Base-by-base conservation (phyloP, 2,113 vertebrate species). In the Osmerus mordax region DNA sequence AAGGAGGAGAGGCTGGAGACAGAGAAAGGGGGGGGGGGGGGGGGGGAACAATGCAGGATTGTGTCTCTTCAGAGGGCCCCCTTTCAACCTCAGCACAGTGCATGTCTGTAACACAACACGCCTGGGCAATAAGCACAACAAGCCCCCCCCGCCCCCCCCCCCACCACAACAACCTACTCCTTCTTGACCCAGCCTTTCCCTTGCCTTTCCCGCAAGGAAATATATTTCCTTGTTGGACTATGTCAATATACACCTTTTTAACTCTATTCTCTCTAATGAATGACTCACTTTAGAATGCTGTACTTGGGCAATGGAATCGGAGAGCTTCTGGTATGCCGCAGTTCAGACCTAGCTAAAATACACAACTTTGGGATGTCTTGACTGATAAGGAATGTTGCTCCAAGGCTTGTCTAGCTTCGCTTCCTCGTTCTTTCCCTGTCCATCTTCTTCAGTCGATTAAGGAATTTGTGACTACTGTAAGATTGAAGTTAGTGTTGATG, bases 21-120 rank as follows among this genome's bases (percentile, higher is more conserved):
- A 16, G 29, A 72, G 60, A 83, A 73, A 79, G 28, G 76, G 76
- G 68, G 51, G 21, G 19, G 73, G n/a, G 65, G 14, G 29, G 53
- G 41, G 1, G 29, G n/a, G 19, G 69, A 89, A 91, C 90, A 92
- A 92, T 89, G 88, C 63, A 74, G 84, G 87, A 91, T 91, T 93
- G 91, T 92, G 73, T 65, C 75, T 55, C 69, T 36, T 2, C 41
- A 11, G 13, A 15, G 9, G 15, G 67, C 16, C 53, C 56, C 60
- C 69, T 67, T 36, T 23, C 6, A 21, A 25, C 65, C 72, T 62
- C 76, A 64, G 70, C 70, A 56, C 74, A 81, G 73, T 81, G 76
- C 69, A 36, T 15, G 73, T 78, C 67, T 81, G 91, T 83, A 91
- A 92, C 77, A 41, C 78, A 72, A 89, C 83, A 87, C 70, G 63